Evolutionary conservation across 1,140 invertebrate genomes (phyloP).

Genomic region (Littorina saxatilis): DNA sequence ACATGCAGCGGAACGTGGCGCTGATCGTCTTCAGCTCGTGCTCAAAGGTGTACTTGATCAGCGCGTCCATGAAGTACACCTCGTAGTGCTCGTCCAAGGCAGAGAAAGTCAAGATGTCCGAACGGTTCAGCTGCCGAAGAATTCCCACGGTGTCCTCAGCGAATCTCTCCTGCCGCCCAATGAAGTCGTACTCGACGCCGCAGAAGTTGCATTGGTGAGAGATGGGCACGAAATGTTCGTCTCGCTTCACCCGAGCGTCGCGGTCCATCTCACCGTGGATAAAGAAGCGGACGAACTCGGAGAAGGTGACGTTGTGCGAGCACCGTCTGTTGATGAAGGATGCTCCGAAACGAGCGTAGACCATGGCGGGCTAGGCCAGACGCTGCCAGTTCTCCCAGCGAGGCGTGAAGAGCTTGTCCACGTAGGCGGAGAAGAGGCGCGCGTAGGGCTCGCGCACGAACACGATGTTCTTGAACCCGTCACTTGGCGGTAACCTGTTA

Average conservation of each 20-base stretch:
- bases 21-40: background rate
- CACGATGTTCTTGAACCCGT: constrained; percentile 26
- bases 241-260: no score
- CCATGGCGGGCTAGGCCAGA: background rate
- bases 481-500: no score
- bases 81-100: background rate
- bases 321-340: background rate
- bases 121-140: background rate
- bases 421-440: constrained; percentile 43
- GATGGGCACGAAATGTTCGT: constrained; percentile 14
- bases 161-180: constrained; percentile 10
- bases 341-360: background rate
- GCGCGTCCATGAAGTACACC: constrained; percentile 13
- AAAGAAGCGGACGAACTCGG: constrained; percentile 3
- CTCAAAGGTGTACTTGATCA: constrained; percentile 5
- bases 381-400: background rate
- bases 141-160: constrained; percentile 9
- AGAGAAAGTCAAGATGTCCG: background rate
- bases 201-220: constrained; percentile 5
- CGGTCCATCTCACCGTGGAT: background rate
- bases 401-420: constrained; percentile 45
- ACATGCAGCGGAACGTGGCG: background rate
- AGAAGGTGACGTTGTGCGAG: background rate
- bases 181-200: background rate
- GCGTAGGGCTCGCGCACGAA: constrained; percentile 41